Base-by-base conservation (phyloP, 2,888 invertebrate species). In the Fragum whitleyi region DNA sequence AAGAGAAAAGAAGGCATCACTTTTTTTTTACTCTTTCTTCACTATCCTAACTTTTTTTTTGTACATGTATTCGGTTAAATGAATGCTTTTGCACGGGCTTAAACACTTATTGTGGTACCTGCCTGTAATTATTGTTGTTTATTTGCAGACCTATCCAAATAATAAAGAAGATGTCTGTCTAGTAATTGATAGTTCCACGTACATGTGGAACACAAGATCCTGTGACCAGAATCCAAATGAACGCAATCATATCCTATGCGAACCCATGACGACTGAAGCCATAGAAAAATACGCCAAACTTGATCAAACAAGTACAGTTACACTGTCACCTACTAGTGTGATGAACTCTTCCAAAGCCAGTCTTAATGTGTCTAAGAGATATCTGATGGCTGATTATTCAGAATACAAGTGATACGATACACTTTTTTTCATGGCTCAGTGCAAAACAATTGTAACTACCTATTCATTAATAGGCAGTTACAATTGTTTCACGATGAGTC, bases 221-320 rank as follows among this genome's bases (percentile, higher is more conserved):
- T 65, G 65, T 42, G 42, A 65, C 19, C 2, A 57, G 5, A 65
- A 65, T 42, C 39, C 23, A 42, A 65, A 39, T 21, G 42, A 42
- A 21, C 28, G 26, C 9, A 39, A 68, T 59, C 51, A 75, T 59
- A 57, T 75, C 14, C n/a, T 75, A 26, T 75, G 74, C 59, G 74
- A 75, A 68, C 68, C 68, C n/a, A 39, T 74, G 36, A 32, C 26
- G 19, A 32, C 26, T 14, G 55, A 53, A 16, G 14, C 7, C 14
- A 57, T 11, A 28, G 57, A 57, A 57, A 5, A 16, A 14, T 57
- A 57, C 26, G 28, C 14, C 21, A 23, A 57, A 2, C 6, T 26
- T 23, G 14, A 28, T 14, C 1, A 7, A 14, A 6, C 7, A 28
- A 57, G 14, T 9, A 57, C 57, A 3, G 26, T 28, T 11, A 16